Conservation (phyloP, 1,140 invertebrate species). For the Drosophila ohnishii region DNA sequence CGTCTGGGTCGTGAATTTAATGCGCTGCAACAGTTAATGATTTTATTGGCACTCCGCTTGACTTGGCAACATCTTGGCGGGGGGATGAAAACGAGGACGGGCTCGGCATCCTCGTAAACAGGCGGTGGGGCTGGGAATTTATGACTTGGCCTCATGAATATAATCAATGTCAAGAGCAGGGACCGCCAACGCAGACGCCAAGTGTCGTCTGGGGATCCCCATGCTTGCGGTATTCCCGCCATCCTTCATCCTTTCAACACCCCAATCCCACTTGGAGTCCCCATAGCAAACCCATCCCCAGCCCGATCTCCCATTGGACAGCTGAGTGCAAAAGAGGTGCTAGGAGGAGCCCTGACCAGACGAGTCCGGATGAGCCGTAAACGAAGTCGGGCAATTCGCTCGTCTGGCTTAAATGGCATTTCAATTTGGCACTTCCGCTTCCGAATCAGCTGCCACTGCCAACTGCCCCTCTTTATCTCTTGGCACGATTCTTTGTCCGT, state of each 20-base stretch:
- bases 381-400: constrained; percentile 47
- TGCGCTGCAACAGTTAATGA: constrained; percentile 77
- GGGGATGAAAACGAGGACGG: background rate
- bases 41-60: constrained; percentile 73
- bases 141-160: constrained; percentile 70
- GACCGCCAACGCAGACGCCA: constrained; percentile 43
- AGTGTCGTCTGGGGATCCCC: constrained; percentile 43
- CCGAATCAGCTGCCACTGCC: constrained; percentile 37
- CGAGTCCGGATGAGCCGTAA: constrained; percentile 21
- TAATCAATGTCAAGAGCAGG: constrained; percentile 58
- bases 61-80: constrained; percentile 38
- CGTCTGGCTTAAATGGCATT: constrained; percentile 72
- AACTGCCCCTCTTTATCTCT: background rate
- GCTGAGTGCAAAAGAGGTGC: constrained; percentile 30
- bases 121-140: constrained; percentile 55
- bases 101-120: constrained; percentile 44
- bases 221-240: background rate
- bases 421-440: constrained; percentile 80
- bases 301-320: constrained; percentile 12
- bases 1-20: constrained; percentile 66
- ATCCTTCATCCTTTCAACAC: background rate
- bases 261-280: background rate
- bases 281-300: background rate
- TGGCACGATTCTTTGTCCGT: constrained; percentile 63
- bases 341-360: constrained; percentile 10